These are phyloP conservation scores for Willisornis vidua DNA, from an alignment of 2,113 vertebrate species.

Conservation along the genomic window DNA sequence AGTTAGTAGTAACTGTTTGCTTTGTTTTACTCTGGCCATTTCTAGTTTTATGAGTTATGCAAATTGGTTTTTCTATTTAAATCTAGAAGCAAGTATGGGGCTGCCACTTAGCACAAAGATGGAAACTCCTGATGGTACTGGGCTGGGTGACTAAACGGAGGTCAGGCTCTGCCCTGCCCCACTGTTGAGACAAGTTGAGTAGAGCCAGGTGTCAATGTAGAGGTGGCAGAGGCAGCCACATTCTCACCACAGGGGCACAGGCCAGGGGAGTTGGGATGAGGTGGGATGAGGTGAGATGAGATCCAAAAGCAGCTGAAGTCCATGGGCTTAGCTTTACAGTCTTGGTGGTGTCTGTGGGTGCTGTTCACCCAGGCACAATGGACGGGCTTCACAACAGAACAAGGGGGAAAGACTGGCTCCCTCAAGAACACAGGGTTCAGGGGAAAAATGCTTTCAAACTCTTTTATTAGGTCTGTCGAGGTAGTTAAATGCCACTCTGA, in stretches of 20 bases:
- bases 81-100: accelerated
- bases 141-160: not conserved
- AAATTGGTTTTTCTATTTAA: not conserved
- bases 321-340: not conserved
- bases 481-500: no score
- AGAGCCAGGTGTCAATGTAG: no score
- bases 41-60: not conserved
- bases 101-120: not conserved
- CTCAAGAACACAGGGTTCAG: accelerated
- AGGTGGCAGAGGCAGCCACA: not conserved
- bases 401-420: not conserved
- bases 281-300: no score
- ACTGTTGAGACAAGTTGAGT: not conserved
- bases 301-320: not conserved
- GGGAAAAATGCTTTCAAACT: not conserved
- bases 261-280: not conserved
- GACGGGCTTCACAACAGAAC: not conserved
- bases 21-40: not conserved
- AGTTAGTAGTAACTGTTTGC: not conserved
- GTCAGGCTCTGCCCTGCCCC: not conserved
- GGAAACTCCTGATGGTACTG: not conserved
- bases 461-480: not conserved
- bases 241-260: accelerated
- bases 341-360: accelerated
- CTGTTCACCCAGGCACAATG: accelerated